Base-by-base conservation (phyloP, 2,113 vertebrate genomes). In the Alaudala cheleensis region DNA sequence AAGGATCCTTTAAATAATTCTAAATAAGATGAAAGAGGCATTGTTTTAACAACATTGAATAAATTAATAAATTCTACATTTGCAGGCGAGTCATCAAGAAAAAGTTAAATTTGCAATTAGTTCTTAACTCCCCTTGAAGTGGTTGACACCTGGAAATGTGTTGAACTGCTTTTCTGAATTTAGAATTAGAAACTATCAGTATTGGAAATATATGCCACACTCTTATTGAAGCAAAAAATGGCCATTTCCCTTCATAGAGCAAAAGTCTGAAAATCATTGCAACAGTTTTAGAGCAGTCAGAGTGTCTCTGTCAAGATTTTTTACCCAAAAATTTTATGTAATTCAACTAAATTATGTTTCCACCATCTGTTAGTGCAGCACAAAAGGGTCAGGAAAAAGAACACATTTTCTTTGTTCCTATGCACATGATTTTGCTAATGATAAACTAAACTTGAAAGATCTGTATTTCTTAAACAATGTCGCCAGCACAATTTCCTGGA, bases 141-240 rank as follows among this genome's bases (percentile, higher is more conserved):
- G 61, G 23, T 39, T 64, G 23, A 51, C 88, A 62, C 56, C 49
- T 73, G 33, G 40, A 93, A 90, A 88, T 66, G 65, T 78, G 44
- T 79, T 89, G 77, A 96, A 92, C 85, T 39, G 57, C 80, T 89
- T 95, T 93, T 94, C 74, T 96, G 94, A 93, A 97, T 97, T 96
- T 88, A 72, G 85, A 95, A 95, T 92, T 92, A 84, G 91, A 82
- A 92, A 89, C 94, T 94, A 42, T 80, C 71, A 76, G 83, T 81
- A 50, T 78, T 66, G 29, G 72, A 90, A 92, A 87, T 83, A 67
- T 11, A 51, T 78, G 22, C 76, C 77, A 65, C 7, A 17, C 37
- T 95, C 81, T 74, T 92, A 86, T 49, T 82, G 94, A 96, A 95
- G 80, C 86, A 88, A 70, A 91, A 86, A 74, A 69, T 58, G 92